Conservation (phyloP, 2,113 vertebrate genomes). For the Craseonycteris thonglongyai region DNA sequence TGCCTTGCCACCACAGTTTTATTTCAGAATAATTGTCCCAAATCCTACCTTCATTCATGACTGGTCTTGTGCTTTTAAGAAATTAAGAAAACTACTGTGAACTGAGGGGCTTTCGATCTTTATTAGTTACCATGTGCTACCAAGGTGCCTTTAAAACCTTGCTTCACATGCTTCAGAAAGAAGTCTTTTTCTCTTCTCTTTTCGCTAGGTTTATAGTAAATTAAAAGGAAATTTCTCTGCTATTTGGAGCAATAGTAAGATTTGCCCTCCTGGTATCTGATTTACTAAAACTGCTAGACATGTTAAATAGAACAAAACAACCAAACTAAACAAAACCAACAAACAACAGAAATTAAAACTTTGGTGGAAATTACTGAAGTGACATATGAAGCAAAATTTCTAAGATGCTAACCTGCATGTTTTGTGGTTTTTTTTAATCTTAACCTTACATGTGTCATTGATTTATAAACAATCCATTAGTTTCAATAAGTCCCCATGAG, state of each 20-base stretch:
- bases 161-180: not conserved
- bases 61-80: not conserved
- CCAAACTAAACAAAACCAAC: not conserved
- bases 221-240: slow-evolving; percentile 24
- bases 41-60: not conserved
- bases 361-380: not conserved
- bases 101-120: not conserved
- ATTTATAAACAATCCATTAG: not conserved
- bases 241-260: not conserved
- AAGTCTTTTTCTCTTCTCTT: not conserved
- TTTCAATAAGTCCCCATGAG: not conserved
- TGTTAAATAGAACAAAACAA: not conserved
- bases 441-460: not conserved
- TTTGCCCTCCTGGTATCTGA: not conserved
- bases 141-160: not conserved
- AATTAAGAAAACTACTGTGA: not conserved
- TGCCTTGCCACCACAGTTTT: not conserved
- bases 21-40: not conserved
- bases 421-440: not conserved
- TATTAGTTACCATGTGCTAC: not conserved
- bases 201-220: not conserved
- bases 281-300: not conserved
- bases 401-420: not conserved
- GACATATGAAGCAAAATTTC: not conserved
- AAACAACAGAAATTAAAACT: not conserved